Base-by-base conservation (phyloP, 2,888 invertebrate genomes). In the Serripes groenlandicus region DNA sequence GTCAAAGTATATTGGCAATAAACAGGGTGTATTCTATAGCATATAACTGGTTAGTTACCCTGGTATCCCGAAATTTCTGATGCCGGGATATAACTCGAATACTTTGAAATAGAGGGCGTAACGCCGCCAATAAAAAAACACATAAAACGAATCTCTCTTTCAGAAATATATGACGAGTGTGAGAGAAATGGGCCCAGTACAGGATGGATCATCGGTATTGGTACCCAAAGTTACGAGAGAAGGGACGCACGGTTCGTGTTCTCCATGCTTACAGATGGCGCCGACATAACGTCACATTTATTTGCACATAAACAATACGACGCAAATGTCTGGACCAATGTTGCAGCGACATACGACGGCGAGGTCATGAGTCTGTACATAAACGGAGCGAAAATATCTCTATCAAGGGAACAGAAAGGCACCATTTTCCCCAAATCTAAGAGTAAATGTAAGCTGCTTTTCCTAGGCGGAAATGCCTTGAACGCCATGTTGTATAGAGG, bases 291-390 rank as follows among this genome's bases (percentile, higher is more conserved):
- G 1, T 88, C 90, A 1, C 68, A 64, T 11, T 71, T 93, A 4
- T 81, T 76, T n/a, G 72, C 90, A 2, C 83, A 89, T 56, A 78
- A 71, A 32, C 64, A 74, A 3, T 92, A 90, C 73, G 76, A 78
- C 23, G 90, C 90, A 0, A 83, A 86, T 9, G 71, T 73, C 7
- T 93, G 93, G 93, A 78, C 86, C 0, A 89, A 92, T 76, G 77
- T 93, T 18, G 90, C 92, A 7, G 91, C 89, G 0, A 83, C 91
- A 0, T 93, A 92, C 76, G 88, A 92, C 72, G 90, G 90, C 7
- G 26, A 74, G 21, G 66, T 75, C n/a, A 83, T 91, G 82, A 82
- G 74, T 66, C 73, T 93, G 35, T 93, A 89, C 75, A 83, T 92
- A 49, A 90, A 92, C 71, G 90, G 91, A 0, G 92, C 91, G 9